Percentiles rank a stretch among this genome's conserved stretches.
phyloP scores from a whole-genome alignment of 2,888 invertebrate species.

The Metacarcinus magister region DNA sequence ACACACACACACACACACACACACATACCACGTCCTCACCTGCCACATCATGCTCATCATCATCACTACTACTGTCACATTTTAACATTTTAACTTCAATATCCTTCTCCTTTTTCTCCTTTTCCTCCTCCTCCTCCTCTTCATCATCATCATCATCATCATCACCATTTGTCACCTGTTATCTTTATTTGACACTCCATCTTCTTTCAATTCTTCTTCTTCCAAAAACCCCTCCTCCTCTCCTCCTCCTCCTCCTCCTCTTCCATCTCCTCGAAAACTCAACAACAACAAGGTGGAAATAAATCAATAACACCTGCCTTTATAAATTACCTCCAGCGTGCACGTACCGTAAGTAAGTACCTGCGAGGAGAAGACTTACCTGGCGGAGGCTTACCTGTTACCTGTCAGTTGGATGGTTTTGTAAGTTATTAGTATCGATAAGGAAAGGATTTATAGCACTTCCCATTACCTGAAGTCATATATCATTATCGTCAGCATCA shows the following conservation, averaged over 20 bases:
- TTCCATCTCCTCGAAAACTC: background rate
- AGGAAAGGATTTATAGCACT: background rate
- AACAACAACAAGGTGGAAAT: background rate
- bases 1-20: background rate
- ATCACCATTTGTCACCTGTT: background rate
- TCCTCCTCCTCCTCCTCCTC: too few species aligned
- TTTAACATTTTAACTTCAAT: too few species aligned
- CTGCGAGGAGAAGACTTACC: background rate
- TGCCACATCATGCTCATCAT: background rate
- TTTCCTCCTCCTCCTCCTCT: background rate
- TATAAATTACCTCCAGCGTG: background rate
- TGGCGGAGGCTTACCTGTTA: background rate
- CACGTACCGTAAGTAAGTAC: background rate
- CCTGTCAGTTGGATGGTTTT: background rate
- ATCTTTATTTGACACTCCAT: background rate
- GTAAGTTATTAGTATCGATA: slow-evolving; percentile 18
- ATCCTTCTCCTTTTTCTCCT: background rate
- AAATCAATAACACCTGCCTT: background rate
- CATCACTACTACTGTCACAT: background rate
- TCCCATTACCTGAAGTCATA: background rate
- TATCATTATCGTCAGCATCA: too few species aligned
- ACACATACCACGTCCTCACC: background rate
- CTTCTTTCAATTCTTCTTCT: background rate
- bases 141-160: background rate
- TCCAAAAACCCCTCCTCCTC: too few species aligned